These are phyloP conservation scores for Canis aureus DNA, from an alignment of 2,113 vertebrate species.

Conservation along the genomic window DNA sequence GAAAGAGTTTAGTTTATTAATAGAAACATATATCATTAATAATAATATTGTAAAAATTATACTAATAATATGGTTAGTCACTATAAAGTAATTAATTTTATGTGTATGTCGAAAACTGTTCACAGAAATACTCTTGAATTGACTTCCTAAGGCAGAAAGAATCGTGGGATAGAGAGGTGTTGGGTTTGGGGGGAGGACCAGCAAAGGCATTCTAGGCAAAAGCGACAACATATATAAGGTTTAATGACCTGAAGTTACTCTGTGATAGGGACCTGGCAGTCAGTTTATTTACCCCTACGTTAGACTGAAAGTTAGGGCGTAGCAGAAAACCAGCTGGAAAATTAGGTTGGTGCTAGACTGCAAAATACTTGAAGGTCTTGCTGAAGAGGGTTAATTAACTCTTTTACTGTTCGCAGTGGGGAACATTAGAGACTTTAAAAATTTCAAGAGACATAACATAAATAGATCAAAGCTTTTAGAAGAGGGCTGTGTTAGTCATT, in stretches of 20 bases:
- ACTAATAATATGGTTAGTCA: neutral
- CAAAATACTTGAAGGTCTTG: neutral
- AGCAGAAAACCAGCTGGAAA: neutral
- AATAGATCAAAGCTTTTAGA: neutral
- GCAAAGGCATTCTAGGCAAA: neutral
- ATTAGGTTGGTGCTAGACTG: neutral
- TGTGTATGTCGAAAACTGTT: neutral
- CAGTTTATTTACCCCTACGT: neutral
- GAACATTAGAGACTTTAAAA: neutral
- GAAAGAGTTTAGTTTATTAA: neutral
- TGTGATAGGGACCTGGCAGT: neutral
- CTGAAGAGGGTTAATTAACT: neutral
- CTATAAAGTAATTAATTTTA: neutral
- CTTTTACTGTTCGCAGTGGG: neutral
- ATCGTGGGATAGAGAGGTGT: neutral
- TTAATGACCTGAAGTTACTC: neutral
- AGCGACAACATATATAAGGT: neutral
- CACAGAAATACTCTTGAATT: neutral
- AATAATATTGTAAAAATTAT: neutral
- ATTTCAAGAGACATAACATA: neutral
- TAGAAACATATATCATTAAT: neutral
- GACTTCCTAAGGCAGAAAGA: neutral
- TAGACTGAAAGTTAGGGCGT: neutral
- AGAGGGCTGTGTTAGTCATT: neutral
- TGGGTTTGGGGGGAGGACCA: fast-evolving